phyloP scores from a whole-genome alignment of 1,140 invertebrate species.

The Phenacoccus solenopsis region DNA sequence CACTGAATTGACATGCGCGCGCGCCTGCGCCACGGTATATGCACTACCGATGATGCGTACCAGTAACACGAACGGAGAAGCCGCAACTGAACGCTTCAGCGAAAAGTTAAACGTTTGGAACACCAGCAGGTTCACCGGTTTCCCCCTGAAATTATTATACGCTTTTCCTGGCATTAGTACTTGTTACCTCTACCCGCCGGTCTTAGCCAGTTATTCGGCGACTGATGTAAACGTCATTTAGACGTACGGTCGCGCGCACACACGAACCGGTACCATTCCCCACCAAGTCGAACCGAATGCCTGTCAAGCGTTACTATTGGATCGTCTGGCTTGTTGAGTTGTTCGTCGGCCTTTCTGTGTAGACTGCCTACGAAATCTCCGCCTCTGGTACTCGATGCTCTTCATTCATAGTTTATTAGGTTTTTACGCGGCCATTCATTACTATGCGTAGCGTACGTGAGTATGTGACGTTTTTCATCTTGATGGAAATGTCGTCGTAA shows the following conservation, averaged over 20 bases:
- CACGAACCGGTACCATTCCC: not conserved
- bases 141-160: conserved; percentile 9
- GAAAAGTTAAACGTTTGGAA: conserved; percentile 18
- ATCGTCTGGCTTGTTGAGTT: not conserved
- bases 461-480: no score
- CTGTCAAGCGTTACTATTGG: not conserved
- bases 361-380: conserved; percentile 8
- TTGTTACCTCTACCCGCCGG: not conserved
- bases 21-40: conserved; percentile 4
- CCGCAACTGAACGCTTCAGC: conserved; percentile 15
- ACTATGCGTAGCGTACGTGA: not conserved
- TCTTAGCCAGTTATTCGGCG: not conserved
- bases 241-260: not conserved
- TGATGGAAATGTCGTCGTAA: no score
- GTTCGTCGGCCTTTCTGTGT: not conserved
- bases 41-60: conserved; percentile 16
- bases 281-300: not conserved
- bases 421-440: not conserved
- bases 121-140: conserved; percentile 13
- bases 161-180: conserved; percentile 1
- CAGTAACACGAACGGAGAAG: conserved; percentile 16
- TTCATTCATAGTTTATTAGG: not conserved
- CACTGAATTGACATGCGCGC: not conserved
- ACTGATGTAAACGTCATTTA: not conserved
- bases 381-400: not conserved